Conservation (phyloP, 1,140 invertebrate genomes). For the Pissodes strobi region DNA sequence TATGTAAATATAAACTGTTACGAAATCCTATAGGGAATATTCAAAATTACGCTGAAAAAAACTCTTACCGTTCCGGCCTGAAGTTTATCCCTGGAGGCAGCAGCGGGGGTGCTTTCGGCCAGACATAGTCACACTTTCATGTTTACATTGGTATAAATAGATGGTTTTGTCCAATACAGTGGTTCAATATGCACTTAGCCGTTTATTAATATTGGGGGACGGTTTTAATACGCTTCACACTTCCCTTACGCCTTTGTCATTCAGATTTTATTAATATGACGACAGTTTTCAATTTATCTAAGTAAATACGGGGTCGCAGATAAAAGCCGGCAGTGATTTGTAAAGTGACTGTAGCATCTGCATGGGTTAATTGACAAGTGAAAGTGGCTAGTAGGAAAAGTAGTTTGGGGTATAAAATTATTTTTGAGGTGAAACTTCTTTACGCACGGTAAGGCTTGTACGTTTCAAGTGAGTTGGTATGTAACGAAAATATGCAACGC, state of each 20-base stretch:
- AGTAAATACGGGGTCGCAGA: constrained; percentile 31
- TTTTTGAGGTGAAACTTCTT: no score
- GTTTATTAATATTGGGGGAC: constrained; percentile 37
- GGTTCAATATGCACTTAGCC: constrained; percentile 34
- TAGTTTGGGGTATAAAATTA: no score
- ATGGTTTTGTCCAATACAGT: constrained; percentile 30
- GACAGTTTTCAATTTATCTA: constrained; percentile 37
- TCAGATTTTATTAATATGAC: constrained; percentile 37
- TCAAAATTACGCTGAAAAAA: no score
- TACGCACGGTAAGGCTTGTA: no score
- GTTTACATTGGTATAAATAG: constrained; percentile 36
- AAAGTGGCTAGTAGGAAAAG: no score
- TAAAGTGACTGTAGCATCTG: constrained; percentile 29
- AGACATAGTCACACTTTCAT: constrained; percentile 28
- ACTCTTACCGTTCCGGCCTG: neutral
- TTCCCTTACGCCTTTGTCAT: constrained; percentile 33
- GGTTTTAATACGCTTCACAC: constrained; percentile 29
- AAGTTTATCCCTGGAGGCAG: constrained; percentile 1
- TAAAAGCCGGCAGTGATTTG: constrained; percentile 30
- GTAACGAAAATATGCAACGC: no score
- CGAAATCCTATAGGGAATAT: no score
- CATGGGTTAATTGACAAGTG: no score
- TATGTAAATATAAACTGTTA: no score
- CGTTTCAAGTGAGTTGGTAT: no score
- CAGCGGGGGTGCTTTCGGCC: constrained; percentile 16